Base-by-base conservation (phyloP, 2,888 invertebrate species). In the Ornithoptera alexandrae region DNA sequence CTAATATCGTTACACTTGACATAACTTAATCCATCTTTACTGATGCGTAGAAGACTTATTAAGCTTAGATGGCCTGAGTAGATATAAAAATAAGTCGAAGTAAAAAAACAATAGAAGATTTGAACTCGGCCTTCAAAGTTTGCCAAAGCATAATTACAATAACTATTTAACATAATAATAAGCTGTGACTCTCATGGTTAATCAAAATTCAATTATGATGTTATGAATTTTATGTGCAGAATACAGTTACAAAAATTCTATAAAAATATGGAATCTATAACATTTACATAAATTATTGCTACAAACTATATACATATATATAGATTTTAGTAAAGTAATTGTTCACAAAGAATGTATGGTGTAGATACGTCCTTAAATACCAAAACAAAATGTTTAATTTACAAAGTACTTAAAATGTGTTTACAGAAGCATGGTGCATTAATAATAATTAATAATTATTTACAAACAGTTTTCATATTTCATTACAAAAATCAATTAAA, bases 141-240 rank as follows among this genome's bases (percentile, higher is more conserved):
- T 67, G 70, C 70, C 70, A 67, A 67, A 62, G 67, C 22, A 56
- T 59, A 50, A 64, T 60, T 63, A 70, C 70, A 70, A 70, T 63
- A 62, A 66, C 62, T 70, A 50, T 66, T 70, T 70, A 62, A 66
- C 70, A 66, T 70, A 66, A 70, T 66, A 70, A 70, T 70, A 67
- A 70, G 22, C 63, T 10, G 57, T 60, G 62, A 10, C 24, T 24
- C 62, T 20, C 57, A 53, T 30, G 20, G 20, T 39, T 39, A 67
- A 67, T 67, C 18, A 53, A 46, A 58, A 66, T 69, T 61, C 61
- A 18, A 57, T 22, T 58, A n/a, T 53, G 57, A 12, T 58, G 22
- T 0, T 3, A 58, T 8, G 8, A 15, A 22, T 0, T 24, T 22
- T 22, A 20, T 20, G 15, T n/a, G 20, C 56, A 56, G 10, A 20